A percentile compares a stretch with the other conserved stretches of the same genome.
Evolutionary conservation across 2,888 invertebrate genomes (phyloP).

Genomic region (Pandemis cinnamomeana): DNA sequence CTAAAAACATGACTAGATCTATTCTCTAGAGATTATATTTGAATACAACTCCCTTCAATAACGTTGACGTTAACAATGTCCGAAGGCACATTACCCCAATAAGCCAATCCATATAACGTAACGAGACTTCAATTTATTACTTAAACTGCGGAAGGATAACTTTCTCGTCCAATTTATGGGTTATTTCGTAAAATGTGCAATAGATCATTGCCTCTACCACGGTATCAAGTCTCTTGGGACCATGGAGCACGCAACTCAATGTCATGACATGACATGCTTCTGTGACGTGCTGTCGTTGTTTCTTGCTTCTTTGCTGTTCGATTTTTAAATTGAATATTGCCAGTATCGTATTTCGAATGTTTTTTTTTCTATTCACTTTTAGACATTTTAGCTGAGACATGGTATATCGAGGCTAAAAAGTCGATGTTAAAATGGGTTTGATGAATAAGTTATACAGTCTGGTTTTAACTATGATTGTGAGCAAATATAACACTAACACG

Average conservation of each 20-base stretch:
- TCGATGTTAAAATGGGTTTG: no score
- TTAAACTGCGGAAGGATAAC: constrained; percentile 48
- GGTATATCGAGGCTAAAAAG: no score
- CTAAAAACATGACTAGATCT: no score
- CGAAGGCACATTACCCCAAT: background rate
- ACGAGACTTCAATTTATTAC: constrained; percentile 40
- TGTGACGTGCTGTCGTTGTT: constrained; percentile 33
- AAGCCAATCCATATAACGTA: constrained; percentile 31
- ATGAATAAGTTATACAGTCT: no score
- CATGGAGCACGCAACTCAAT: constrained; percentile 35
- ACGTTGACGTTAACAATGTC: background rate
- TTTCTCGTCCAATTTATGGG: constrained; percentile 73
- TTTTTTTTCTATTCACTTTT: background rate
- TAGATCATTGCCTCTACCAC: constrained; percentile 73
- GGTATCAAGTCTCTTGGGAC: constrained; percentile 47
- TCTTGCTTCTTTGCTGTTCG: constrained; percentile 26
- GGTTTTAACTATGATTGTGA: no score
- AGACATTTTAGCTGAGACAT: no score
- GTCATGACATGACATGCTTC: constrained; percentile 37
- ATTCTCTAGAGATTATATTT: no score
- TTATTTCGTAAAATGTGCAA: constrained; percentile 76
- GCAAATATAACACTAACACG: no score
- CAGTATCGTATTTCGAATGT: constrained; percentile 22
- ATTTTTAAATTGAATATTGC: constrained; percentile 32
- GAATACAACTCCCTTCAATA: no score